Conservation (phyloP, 2,888 invertebrate genomes). For the Polietes domitor region DNA sequence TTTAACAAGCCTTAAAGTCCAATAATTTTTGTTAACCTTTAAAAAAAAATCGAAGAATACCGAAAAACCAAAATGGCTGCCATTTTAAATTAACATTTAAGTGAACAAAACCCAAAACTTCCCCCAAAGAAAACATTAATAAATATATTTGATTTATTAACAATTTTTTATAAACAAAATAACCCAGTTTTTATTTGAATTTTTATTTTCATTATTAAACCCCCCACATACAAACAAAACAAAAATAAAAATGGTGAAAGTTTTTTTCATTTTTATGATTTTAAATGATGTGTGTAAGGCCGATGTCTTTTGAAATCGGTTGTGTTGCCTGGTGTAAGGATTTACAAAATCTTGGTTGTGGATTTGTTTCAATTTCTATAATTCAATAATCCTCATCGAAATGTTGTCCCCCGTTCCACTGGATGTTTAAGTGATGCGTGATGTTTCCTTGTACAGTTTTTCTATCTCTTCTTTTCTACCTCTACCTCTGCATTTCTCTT, state of each 20-base stretch:
- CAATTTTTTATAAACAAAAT: constrained; percentile 61
- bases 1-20: constrained; percentile 41
- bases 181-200: constrained; percentile 54
- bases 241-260: constrained; percentile 51
- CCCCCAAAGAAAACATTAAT: constrained; percentile 55
- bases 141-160: constrained; percentile 67
- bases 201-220: constrained; percentile 8
- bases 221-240: background rate
- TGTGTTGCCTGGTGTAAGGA: constrained; percentile 20
- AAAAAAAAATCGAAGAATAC: constrained; percentile 48
- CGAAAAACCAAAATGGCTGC: constrained; percentile 63
- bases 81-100: constrained; percentile 67
- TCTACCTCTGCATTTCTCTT: background rate
- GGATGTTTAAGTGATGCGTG: background rate
- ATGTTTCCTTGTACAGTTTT: constrained; percentile 5
- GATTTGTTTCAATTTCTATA: constrained; percentile 38
- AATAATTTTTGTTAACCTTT: constrained; percentile 50
- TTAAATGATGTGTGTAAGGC: background rate
- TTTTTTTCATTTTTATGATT: constrained; percentile 12
- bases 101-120: constrained; percentile 51
- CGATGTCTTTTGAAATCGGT: background rate
- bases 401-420: background rate
- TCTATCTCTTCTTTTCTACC: constrained; percentile 10
- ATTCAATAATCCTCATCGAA: background rate
- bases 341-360: constrained; percentile 66